Conservation (phyloP, 2,888 invertebrate species). For the Nephrocerus scutellatus region DNA sequence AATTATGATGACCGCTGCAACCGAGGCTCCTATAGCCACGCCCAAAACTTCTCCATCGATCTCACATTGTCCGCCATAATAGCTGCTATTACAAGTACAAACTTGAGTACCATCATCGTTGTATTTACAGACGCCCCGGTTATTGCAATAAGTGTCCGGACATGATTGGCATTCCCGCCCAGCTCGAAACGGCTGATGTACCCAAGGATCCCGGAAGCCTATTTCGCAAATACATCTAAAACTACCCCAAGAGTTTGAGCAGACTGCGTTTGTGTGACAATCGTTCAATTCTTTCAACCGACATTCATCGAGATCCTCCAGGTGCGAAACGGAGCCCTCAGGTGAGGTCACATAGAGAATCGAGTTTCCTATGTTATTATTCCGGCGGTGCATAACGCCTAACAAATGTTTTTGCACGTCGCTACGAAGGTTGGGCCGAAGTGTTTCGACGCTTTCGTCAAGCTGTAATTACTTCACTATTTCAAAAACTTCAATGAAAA, state of each 20-base stretch:
- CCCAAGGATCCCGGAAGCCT: constrained; percentile 69
- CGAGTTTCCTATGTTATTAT: constrained; percentile 83
- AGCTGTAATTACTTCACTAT: too few relatives aligned
- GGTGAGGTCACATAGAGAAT: constrained; percentile 78
- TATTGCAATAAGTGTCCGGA: constrained; percentile 70
- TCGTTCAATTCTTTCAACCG: constrained; percentile 74
- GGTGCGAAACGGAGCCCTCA: constrained; percentile 67
- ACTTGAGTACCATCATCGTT: constrained; percentile 52
- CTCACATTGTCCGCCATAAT: constrained; percentile 83
- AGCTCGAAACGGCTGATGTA: constrained; percentile 57
- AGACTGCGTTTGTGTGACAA: constrained; percentile 70
- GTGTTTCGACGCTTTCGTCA: constrained; percentile 67
- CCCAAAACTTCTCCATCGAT: constrained; percentile 88
- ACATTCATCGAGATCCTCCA: constrained; percentile 81
- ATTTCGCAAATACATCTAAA: constrained; percentile 61
- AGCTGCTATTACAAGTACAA: constrained; percentile 66
- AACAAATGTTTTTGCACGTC: constrained; percentile 79
- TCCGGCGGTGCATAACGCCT: constrained; percentile 72
- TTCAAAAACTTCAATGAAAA: background rate
- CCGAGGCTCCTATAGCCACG: constrained; percentile 83
- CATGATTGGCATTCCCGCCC: constrained; percentile 76
- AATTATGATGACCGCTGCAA: constrained; percentile 83
- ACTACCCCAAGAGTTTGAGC: constrained; percentile 78
- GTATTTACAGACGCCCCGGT: constrained; percentile 77
- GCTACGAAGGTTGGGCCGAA: constrained; percentile 59